phyloP scores from a whole-genome alignment of 2,113 vertebrate genomes.

The Sminthopsis crassicaudata region DNA sequence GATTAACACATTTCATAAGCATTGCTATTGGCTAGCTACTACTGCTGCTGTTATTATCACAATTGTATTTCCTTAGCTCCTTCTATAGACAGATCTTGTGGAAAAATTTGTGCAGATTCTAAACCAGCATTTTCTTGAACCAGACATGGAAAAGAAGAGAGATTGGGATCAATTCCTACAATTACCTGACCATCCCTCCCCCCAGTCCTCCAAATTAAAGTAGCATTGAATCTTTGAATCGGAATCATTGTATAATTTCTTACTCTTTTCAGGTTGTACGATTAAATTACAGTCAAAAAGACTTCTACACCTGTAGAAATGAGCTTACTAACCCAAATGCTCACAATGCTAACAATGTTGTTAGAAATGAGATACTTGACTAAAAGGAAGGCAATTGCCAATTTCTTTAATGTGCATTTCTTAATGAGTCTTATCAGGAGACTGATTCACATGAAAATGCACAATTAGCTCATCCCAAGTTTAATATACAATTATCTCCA shows the following conservation, averaged over 20 bases:
- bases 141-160: conserved; percentile 62
- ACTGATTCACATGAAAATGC: conserved; percentile 80
- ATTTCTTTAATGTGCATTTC: conserved; percentile 83
- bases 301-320: conserved; percentile 41
- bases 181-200: background rate
- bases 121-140: conserved; percentile 30
- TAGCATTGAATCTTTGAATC: conserved; percentile 61
- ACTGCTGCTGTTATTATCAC: background rate
- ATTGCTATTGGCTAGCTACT: background rate
- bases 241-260: conserved; percentile 46
- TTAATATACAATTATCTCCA: conserved; percentile 76
- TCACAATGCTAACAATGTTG: conserved; percentile 75
- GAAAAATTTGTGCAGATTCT: conserved; percentile 48
- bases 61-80: background rate
- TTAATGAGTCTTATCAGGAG: conserved; percentile 85
- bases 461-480: conserved; percentile 79
- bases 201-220: conserved; percentile 27
- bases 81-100: conserved; percentile 60
- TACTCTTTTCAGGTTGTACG: conserved; percentile 68
- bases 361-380: conserved; percentile 81
- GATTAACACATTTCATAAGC: background rate
- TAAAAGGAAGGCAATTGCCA: conserved; percentile 80
- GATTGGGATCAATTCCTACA: conserved; percentile 57
- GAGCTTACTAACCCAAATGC: conserved; percentile 75
- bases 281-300: conserved; percentile 74